Evolutionary conservation across 2,113 vertebrate species (phyloP).

Genomic region (Percopsis transmontana): DNA sequence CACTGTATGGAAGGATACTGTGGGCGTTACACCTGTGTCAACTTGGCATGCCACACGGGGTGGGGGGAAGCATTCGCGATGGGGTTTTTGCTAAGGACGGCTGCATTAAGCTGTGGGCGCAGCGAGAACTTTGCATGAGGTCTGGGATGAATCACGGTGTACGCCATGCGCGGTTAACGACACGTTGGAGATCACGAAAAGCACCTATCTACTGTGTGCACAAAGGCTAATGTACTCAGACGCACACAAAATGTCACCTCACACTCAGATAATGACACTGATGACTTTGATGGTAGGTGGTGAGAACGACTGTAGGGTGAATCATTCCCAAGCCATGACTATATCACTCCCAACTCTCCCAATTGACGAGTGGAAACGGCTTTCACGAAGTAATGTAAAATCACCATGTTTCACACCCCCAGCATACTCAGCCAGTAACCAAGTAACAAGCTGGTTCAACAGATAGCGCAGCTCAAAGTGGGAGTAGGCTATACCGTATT

Average conservation of each 20-base stretch:
- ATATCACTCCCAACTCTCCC: slow-evolving; percentile 5
- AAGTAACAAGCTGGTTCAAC: slow-evolving; percentile 60
- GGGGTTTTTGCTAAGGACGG: slow-evolving; percentile 26
- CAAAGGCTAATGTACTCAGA: slow-evolving; percentile 4
- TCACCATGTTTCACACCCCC: slow-evolving; percentile 52
- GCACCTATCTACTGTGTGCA: neutral
- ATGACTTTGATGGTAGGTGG: slow-evolving; percentile 44
- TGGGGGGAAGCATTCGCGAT: slow-evolving; percentile 41
- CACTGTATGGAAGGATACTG: slow-evolving; percentile 39
- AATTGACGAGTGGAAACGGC: slow-evolving; percentile 36
- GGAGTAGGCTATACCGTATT: slow-evolving; percentile 65
- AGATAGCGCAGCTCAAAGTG: slow-evolving; percentile 65
- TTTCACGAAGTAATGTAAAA: slow-evolving; percentile 38
- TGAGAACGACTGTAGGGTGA: slow-evolving; percentile 52
- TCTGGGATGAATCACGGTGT: too few species aligned
- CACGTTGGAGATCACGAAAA: too few species aligned
- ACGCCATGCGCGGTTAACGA: too few species aligned
- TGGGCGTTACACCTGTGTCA: slow-evolving; percentile 54
- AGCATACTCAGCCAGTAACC: slow-evolving; percentile 57
- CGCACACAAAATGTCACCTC: slow-evolving; percentile 6
- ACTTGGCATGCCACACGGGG: slow-evolving; percentile 45
- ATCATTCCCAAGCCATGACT: slow-evolving; percentile 48
- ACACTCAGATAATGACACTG: slow-evolving; percentile 41
- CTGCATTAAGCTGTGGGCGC: slow-evolving; percentile 8
- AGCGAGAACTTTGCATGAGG: neutral